Base-by-base conservation (phyloP, 2,797 vertebrate genomes). In the Acipenser ruthenus region DNA sequence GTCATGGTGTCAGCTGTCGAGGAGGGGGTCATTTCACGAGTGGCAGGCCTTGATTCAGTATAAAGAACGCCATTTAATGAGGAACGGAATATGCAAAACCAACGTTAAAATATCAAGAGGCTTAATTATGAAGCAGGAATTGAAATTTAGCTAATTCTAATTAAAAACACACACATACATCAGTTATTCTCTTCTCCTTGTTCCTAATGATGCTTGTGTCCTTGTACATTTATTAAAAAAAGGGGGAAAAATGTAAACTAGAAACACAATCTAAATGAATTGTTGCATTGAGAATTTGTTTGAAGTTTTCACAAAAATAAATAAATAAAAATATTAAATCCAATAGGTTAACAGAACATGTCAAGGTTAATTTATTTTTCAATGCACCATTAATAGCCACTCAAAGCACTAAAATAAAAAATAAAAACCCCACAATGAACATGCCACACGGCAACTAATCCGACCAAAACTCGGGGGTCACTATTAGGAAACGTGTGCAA, bases 61-160 rank as follows among this genome's bases (percentile, higher is more conserved):
- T n/a, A 2, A 12, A 49, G 4, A 49, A 23, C 55, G 11, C 37
- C 71, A 83, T 77, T 82, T 87, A 87, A 89, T 89, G 85, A 88
- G 83, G 79, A 2, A 50, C 49, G 37, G 50, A 10, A 66, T 11
- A 23, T 7, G 85, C 82, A 85, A 79, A 82, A 77, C 81, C 82
- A 79, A 71, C 83, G 79, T 83, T 87, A 84, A 80, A 83, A 87
- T 85, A 87, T 86, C 86, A 86, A 84, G 84, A 78, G 84, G 83
- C 79, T 84, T 88, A 85, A 86, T 89, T 89, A 89, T 77, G 72
- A 74, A 82, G 80, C 77, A 77, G 65, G 73, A 67, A 23, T 50
- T 52, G 71, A 84, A 83, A 84, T 84, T 56, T 9, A 60, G 47
- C 13, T 50, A 10, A 37, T 76, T 85, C 78, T 81, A 85, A 88